Evolutionary conservation across 2,113 vertebrate species (phyloP).

Genomic region (Phylloscopus whistleri): DNA sequence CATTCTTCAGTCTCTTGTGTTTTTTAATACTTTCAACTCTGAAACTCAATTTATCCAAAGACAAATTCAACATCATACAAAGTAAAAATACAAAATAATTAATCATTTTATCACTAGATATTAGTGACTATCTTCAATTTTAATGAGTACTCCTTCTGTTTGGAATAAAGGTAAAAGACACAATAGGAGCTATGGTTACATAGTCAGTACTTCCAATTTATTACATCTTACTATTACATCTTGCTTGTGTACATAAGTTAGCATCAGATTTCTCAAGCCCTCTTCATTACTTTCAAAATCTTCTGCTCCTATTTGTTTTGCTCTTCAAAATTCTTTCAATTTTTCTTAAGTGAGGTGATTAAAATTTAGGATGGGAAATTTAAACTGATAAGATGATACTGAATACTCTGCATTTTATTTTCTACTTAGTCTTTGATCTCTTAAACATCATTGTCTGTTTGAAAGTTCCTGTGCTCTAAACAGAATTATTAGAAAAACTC

Average conservation of each 20-base stretch:
- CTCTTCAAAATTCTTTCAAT: not conserved
- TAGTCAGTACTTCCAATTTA: not conserved
- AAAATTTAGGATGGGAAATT: not conserved
- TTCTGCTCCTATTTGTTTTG: not conserved
- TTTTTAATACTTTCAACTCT: not conserved
- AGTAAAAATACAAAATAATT: not conserved
- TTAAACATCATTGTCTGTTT: not conserved
- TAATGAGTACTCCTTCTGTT: not conserved
- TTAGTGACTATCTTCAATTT: not conserved
- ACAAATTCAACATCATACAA: not conserved
- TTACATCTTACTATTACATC: not conserved
- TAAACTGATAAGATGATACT: not conserved
- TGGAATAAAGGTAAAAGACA: not conserved
- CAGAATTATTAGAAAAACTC: not conserved
- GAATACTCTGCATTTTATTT: not conserved
- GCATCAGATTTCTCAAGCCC: not conserved
- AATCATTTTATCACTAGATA: not conserved
- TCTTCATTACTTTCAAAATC: not conserved
- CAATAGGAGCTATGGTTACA: not conserved
- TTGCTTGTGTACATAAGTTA: not conserved
- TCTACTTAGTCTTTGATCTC: not conserved
- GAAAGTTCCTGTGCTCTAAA: not conserved
- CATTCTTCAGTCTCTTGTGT: not conserved
- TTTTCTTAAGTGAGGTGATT: not conserved
- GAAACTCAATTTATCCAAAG: not conserved